Base-by-base conservation (phyloP, 2,797 vertebrate genomes). In the Sphenopsis melanotis region DNA sequence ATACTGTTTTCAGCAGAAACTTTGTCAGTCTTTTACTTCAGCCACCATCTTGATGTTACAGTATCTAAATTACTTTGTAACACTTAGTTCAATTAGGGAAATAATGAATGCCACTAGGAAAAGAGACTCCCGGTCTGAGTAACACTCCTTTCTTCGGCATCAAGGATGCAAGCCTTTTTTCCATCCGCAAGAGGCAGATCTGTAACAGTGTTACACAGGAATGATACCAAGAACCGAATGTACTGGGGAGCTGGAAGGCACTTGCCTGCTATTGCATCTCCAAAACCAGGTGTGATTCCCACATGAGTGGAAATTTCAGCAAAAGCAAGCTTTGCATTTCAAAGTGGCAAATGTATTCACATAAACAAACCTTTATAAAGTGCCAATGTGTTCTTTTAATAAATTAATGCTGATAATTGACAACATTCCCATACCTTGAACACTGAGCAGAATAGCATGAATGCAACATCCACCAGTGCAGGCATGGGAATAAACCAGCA, bases 241-340 rank as follows among this genome's bases (percentile, higher is more conserved):
- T 9, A 55, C 5, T 17, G 11, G 32, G 36, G 32, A 66, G 17
- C 49, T 83, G 37, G 39, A 75, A 83, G 34, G 36, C 36, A 26
- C 39, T 24, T 27, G 37, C 32, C 39, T 19, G 37, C 22, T 29
- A 8, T 5, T 36, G 24, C 27, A 59, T 23, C 32, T 53, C 39
- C 36, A 52, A 69, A 61, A 24, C 13, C 26, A 46, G 30, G 34
- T 29, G 36, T 6, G 26, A 90, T 41, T 56, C 27, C 56, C 15
- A 3, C 4, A 3, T 1, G 8, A 6, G 0, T n/a, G 21, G 26
- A 12, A 47, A 24, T 27, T 59, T 41, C 42, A 69, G 39, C 2
- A 6, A 60, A 4, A 65, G n/a, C 39, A 87, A 23, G 49, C 26
- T 55, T 65, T 81, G 29, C 8, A 59, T 89, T 72, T 53, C 41